Evolutionary conservation across 2,888 invertebrate genomes (phyloP).

Genomic region (Synergus itoensis): DNA sequence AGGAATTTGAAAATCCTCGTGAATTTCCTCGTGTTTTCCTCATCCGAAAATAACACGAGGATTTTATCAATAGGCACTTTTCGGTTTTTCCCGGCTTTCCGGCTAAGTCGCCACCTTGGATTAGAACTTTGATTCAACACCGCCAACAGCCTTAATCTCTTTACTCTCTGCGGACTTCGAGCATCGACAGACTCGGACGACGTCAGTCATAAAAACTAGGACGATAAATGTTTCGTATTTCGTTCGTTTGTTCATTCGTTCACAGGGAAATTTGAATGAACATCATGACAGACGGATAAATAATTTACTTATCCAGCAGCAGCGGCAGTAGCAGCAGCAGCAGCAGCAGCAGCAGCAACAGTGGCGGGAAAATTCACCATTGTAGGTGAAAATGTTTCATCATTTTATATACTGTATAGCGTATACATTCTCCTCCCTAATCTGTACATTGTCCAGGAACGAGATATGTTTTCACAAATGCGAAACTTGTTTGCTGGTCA

Average conservation of each 20-base stretch:
- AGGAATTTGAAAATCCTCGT: too few species aligned
- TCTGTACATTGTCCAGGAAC: conserved; percentile 43
- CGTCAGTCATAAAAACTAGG: conserved; percentile 47
- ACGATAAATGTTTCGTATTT: conserved; percentile 43
- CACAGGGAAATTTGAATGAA: conserved; percentile 46
- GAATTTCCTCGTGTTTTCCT: too few species aligned
- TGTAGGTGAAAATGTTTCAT: background rate
- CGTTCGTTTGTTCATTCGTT: conserved; percentile 34
- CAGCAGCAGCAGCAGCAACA: conserved; percentile 56
- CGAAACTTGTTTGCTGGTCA: conserved; percentile 37
- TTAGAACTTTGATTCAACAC: too few species aligned
- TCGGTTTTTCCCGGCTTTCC: too few species aligned
- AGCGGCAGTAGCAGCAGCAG: conserved; percentile 19
- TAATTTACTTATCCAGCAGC: conserved; percentile 49
- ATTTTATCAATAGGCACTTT: too few species aligned
- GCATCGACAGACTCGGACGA: conserved; percentile 49
- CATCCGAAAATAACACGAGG: too few species aligned
- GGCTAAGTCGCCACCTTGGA: too few species aligned
- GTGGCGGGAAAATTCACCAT: conserved; percentile 45
- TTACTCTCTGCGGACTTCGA: conserved; percentile 35
- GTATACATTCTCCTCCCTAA: conserved; percentile 15
- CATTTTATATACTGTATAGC: background rate
- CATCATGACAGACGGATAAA: conserved; percentile 51
- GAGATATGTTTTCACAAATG: conserved; percentile 51
- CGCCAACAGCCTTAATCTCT: background rate